Percentiles rank a stretch among this genome's conserved stretches.
phyloP scores from a whole-genome alignment of 2,113 vertebrate genomes.

The Prionailurus viverrinus region DNA sequence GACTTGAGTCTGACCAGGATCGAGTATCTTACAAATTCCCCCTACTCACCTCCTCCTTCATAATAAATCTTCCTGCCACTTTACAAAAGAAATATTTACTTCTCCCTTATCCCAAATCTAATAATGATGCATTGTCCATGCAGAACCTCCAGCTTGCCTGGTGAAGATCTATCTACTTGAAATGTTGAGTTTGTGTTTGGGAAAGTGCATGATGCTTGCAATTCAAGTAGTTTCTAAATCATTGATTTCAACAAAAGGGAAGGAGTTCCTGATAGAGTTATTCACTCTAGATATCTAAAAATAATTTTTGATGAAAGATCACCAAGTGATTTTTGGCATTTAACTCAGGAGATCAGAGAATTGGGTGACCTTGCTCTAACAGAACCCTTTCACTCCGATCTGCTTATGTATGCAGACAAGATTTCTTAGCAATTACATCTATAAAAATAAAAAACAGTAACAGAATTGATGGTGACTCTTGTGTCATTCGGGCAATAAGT shows the following conservation, averaged over 20 bases:
- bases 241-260: slow-evolving; percentile 48
- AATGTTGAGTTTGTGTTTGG: background rate
- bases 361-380: background rate
- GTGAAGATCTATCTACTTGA: background rate
- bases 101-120: background rate
- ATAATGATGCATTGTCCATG: background rate
- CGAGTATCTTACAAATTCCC: background rate
- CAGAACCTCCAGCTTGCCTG: background rate
- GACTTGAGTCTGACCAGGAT: background rate
- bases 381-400: background rate
- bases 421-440: slow-evolving; percentile 27
- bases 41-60: background rate
- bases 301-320: slow-evolving; percentile 41
- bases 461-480: background rate
- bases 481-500: background rate
- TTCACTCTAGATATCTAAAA: slow-evolving; percentile 49
- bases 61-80: background rate
- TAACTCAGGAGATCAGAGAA: slow-evolving; percentile 44
- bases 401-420: background rate
- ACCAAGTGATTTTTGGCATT: slow-evolving; percentile 56
- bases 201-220: background rate
- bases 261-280: background rate
- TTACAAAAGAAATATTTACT: background rate
- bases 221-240: slow-evolving; percentile 15
- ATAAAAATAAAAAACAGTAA: slow-evolving; percentile 48